Evolutionary conservation across 2,797 vertebrate species (phyloP).

Genomic region (Micrastur ruficollis): DNA sequence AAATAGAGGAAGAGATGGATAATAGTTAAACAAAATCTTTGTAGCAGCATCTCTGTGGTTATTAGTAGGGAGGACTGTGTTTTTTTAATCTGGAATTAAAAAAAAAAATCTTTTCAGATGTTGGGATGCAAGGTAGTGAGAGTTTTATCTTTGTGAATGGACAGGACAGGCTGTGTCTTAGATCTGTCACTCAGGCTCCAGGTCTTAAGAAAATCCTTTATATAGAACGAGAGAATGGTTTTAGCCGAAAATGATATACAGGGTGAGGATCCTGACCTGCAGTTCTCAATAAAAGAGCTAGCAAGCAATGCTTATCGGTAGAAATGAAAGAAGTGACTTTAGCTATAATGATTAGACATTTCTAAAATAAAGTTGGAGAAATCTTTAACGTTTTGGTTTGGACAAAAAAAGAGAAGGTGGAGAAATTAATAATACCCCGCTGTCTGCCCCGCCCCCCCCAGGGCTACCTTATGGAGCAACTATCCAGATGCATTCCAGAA

Average conservation of each 20-base stretch:
- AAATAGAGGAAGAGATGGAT: not conserved
- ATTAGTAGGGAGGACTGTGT: not conserved
- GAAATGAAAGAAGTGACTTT: not conserved
- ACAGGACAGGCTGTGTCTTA: not conserved
- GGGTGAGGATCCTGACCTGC: not conserved
- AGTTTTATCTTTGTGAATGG: not conserved
- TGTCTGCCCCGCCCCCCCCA: not conserved
- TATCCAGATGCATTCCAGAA: not conserved
- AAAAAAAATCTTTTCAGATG: not conserved
- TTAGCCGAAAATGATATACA: not conserved
- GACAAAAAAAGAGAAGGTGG: not conserved
- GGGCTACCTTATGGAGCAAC: not conserved
- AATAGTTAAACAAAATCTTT: not conserved
- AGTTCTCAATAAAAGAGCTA: not conserved
- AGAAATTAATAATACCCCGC: not conserved
- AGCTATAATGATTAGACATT: not conserved
- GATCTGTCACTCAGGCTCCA: not conserved
- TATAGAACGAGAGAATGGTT: not conserved
- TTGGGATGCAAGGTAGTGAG: not conserved
- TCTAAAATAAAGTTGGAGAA: not conserved
- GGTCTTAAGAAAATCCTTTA: constrained; percentile 4
- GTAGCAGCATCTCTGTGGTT: not conserved
- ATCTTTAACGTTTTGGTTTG: not conserved
- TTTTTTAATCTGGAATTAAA: not conserved
- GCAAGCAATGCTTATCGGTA: not conserved